These are phyloP conservation scores for Heliconius cydno DNA, from an alignment of 2,888 invertebrate species.

Conservation along the genomic window DNA sequence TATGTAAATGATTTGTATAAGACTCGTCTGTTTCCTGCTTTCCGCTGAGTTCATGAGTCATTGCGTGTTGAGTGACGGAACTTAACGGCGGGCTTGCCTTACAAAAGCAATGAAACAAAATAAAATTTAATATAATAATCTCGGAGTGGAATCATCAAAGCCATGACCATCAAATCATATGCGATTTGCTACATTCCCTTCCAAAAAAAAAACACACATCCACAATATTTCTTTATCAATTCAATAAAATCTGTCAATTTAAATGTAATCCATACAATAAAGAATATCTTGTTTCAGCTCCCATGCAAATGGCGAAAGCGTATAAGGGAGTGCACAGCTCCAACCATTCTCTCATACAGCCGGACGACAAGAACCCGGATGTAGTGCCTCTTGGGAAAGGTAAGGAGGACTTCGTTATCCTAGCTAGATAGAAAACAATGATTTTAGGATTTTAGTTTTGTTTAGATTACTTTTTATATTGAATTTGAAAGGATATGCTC, in stretches of 20 bases:
- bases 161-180: neutral
- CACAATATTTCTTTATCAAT: neutral
- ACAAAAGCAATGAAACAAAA: no score
- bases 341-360: conserved; percentile 85
- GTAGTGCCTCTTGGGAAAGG: conserved; percentile 95
- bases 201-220: no score
- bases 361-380: conserved; percentile 95
- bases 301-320: conserved; percentile 72
- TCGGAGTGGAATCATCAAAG: neutral
- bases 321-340: conserved; percentile 86
- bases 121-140: neutral
- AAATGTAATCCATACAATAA: neutral
- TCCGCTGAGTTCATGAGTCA: no score
- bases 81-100: neutral
- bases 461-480: neutral
- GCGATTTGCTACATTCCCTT: no score
- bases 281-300: conserved; percentile 56
- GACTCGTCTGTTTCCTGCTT: no score
- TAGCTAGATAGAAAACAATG: conserved; percentile 13
- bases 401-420: conserved; percentile 57
- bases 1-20: no score
- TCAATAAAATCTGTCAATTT: neutral
- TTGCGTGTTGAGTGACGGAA: neutral
- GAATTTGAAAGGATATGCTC: neutral
- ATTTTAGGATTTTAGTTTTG: neutral